phyloP scores from a whole-genome alignment of 2,888 invertebrate genomes.

The Lampropteryx suffumata region DNA sequence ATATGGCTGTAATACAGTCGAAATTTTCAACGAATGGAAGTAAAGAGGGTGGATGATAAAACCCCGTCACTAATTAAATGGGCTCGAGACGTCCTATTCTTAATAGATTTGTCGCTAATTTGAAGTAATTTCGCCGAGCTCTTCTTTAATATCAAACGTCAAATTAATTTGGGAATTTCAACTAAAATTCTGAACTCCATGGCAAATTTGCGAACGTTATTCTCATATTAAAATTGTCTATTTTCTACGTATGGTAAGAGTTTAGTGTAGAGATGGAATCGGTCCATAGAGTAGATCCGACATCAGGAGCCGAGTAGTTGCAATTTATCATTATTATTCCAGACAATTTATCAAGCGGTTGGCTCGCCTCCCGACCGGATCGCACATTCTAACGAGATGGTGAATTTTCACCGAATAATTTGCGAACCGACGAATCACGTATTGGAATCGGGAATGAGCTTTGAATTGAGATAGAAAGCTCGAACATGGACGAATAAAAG shows the following conservation, averaged over 20 bases:
- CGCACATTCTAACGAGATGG: slow-evolving; percentile 83
- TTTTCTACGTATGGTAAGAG: slow-evolving; percentile 18
- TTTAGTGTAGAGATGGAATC: slow-evolving; percentile 49
- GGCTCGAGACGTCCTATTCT: slow-evolving; percentile 70
- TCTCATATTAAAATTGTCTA: slow-evolving; percentile 13
- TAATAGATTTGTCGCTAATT: slow-evolving; percentile 80
- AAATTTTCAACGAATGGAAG: slow-evolving; percentile 68
- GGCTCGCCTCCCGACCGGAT: slow-evolving; percentile 75
- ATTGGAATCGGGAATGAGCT: slow-evolving; percentile 80
- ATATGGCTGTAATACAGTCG: slow-evolving; percentile 67
- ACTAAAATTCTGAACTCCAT: slow-evolving; percentile 26
- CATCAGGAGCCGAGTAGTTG: slow-evolving; percentile 73
- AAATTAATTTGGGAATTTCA: slow-evolving; percentile 53
- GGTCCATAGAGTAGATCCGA: slow-evolving; percentile 71
- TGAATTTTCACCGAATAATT: slow-evolving; percentile 83
- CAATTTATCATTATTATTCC: slow-evolving; percentile 84
- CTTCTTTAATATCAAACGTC: slow-evolving; percentile 58
- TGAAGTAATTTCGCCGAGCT: slow-evolving; percentile 64
- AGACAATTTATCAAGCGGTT: slow-evolving; percentile 83
- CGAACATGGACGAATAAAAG: slow-evolving; percentile 65
- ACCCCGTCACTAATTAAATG: slow-evolving; percentile 80
- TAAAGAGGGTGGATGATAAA: slow-evolving; percentile 76
- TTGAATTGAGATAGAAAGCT: slow-evolving; percentile 80
- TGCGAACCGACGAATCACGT: slow-evolving; percentile 82
- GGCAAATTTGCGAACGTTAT: slow-evolving; percentile 15